Conservation (phyloP, 92 coral and sea anemone genomes). For the Epizoanthus illoricatus region DNA sequence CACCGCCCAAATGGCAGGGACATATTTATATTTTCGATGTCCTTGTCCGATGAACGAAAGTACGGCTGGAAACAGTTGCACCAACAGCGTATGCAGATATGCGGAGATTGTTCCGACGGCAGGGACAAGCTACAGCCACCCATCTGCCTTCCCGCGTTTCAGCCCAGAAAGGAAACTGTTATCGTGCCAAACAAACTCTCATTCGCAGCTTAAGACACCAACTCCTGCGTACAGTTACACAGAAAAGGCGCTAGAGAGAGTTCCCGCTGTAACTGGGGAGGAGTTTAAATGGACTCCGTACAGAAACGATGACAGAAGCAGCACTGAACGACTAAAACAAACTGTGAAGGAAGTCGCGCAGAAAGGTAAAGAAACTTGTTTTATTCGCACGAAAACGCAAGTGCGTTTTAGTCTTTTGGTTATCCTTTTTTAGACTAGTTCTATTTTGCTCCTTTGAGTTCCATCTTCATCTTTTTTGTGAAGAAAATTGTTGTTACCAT, state of each 20-base stretch:
- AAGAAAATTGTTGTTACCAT: too few species aligned
- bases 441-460: too few species aligned
- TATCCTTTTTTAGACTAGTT: too few species aligned
- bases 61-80: slow-evolving; percentile 34
- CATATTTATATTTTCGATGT: slow-evolving; percentile 68
- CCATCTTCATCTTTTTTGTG: too few species aligned
- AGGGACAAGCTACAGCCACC: slow-evolving; percentile 39
- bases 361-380: neutral
- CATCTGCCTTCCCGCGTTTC: slow-evolving; percentile 68
- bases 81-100: slow-evolving; percentile 67
- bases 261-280: slow-evolving; percentile 33
- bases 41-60: slow-evolving; percentile 74
- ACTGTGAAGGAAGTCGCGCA: slow-evolving; percentile 21
- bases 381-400: too few species aligned
- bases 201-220: slow-evolving; percentile 13
- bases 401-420: too few species aligned
- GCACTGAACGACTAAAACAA: slow-evolving; percentile 50
- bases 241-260: neutral
- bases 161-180: slow-evolving; percentile 67
- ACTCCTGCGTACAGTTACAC: neutral
- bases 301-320: slow-evolving; percentile 36
- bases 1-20: slow-evolving; percentile 51
- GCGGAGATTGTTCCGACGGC: slow-evolving; percentile 64
- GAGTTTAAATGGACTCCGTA: slow-evolving; percentile 62
- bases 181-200: slow-evolving; percentile 14